Evolutionary conservation across 2,113 vertebrate genomes (phyloP), one percentile per base, ranked within the genome.

Genomic region (Willisornis vidua): DNA sequence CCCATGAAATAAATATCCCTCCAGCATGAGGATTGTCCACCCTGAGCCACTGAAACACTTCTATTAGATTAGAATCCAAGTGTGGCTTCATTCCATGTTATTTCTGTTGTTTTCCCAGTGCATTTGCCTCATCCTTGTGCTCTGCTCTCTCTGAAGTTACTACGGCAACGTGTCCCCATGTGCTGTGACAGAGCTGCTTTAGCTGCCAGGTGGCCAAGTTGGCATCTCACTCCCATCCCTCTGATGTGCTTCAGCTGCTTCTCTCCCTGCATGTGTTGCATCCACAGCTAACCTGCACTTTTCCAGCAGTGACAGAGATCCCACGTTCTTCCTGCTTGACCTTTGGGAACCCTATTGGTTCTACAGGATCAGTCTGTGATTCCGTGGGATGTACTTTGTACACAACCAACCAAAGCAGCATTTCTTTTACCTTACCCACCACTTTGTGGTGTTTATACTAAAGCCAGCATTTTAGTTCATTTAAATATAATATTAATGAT

Each of bases 121-220:
- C 84, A 43, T 93, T 97, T 96, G 83, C 89, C 97, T 96, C 96
- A 90, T 97, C 97, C 95, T 96, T 68, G 79, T 3, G 76, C 91
- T 91, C 75, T 45, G 73, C 91, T 90, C 97, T 96, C 94, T 97
- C 95, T 97, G 97, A 98, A 97, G 98, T 98, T 98, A 96, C 98
- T 98, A 98, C 96, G 96, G 98, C 98, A 98, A 98, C 98, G 49
- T 98, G 95, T 96, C 97, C 97, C 97, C 97, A 97, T 97, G 97
- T 97, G 97, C 95, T 94, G 82, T 96, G 86, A 48, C 93, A 94
- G 97, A 98, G 94, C 97, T 95, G 97, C 94, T 98, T 97, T 94
- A 92, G 97, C 96, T 97, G 97, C 97, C 97, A 96, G 97, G 97
- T 97, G 91, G 90, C 85, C 39, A 97, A 98, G 96, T 97, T 97